These are phyloP conservation scores for Paraescarpia echinospica DNA, from an alignment of 1,140 invertebrate genomes.

Conservation along the genomic window DNA sequence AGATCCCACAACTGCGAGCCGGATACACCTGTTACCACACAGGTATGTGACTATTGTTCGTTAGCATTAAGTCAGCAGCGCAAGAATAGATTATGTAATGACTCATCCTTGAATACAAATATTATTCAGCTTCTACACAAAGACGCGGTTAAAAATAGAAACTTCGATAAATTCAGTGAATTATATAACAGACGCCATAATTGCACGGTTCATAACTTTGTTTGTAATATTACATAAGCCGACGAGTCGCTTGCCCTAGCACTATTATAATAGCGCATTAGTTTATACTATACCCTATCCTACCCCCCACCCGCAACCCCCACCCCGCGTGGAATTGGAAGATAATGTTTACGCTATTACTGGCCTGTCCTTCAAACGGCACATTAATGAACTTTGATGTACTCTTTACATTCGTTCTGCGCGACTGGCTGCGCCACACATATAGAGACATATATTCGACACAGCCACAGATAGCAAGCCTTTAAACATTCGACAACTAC, in stretches of 20 bases:
- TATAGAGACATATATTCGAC: not conserved
- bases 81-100: not conserved
- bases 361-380: not conserved
- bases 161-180: no score
- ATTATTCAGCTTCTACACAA: not conserved
- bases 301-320: no score
- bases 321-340: not conserved
- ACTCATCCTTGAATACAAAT: not conserved
- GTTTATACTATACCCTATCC: not conserved
- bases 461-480: not conserved
- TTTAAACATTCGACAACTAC: not conserved
- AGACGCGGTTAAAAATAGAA: no score
- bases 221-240: not conserved
- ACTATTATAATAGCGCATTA: not conserved
- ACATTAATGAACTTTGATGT: not conserved
- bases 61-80: not conserved
- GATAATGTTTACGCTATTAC: not conserved
- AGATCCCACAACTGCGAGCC: no score
- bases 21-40: no score
- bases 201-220: not conserved
- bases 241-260: not conserved
- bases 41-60: no score
- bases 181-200: not conserved
- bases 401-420: not conserved
- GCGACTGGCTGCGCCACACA: not conserved